Conservation (phyloP, 2,888 invertebrate genomes). For the Caenorhabditis imperialis region DNA sequence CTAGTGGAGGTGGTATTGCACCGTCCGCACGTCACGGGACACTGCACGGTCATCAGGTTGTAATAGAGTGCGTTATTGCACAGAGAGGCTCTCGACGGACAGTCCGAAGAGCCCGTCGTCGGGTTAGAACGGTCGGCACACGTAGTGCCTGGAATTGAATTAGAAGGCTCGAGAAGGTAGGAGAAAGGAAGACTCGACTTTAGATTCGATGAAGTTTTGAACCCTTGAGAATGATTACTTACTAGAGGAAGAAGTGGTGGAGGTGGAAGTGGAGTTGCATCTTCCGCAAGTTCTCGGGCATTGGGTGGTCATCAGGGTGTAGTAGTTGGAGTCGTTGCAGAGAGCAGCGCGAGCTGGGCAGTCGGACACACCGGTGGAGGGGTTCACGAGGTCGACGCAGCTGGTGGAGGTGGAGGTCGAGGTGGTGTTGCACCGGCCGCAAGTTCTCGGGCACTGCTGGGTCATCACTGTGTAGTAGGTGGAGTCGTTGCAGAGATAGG, state of each 20-base stretch:
- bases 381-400: constrained; percentile 52
- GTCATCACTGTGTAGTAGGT: constrained; percentile 46
- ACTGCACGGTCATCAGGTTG: constrained; percentile 52
- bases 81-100: constrained; percentile 38
- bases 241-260: constrained; percentile 14
- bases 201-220: too few relatives aligned
- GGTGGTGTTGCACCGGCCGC: constrained; percentile 27
- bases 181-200: not conserved
- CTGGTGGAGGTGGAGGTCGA: constrained; percentile 20
- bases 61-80: constrained; percentile 51
- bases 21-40: constrained; percentile 42
- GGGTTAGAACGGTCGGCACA: constrained; percentile 51
- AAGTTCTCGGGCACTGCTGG: constrained; percentile 42
- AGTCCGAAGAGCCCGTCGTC: constrained; percentile 37
- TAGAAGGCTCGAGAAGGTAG: not conserved
- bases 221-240: too few relatives aligned
- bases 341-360: constrained; percentile 44
- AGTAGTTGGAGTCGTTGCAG: constrained; percentile 55
- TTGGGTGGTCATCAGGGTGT: constrained; percentile 54
- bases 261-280: constrained; percentile 30
- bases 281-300: constrained; percentile 58
- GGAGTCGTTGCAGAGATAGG: constrained; percentile 25
- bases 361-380: constrained; percentile 55
- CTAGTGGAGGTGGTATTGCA: constrained; percentile 33
- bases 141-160: constrained; percentile 41